Conservation (phyloP, 2,113 vertebrate genomes). For the Picathartes gymnocephalus region DNA sequence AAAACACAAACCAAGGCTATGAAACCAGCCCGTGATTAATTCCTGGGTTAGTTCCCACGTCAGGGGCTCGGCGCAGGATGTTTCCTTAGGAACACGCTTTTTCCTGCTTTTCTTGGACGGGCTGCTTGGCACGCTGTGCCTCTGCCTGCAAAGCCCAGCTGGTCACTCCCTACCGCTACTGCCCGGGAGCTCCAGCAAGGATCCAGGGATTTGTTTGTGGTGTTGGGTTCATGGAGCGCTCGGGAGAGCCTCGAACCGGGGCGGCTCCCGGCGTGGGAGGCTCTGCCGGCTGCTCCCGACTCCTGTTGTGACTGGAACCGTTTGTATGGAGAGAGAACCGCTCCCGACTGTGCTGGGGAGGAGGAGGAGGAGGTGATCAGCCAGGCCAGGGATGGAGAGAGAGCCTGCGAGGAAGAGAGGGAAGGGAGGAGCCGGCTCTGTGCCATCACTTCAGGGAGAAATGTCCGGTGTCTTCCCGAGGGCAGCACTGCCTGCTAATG, state of each 20-base stretch:
- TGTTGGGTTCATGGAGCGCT: neutral
- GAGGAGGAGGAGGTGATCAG: neutral
- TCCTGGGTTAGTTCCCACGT: neutral
- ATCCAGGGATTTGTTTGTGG: rapidly evolving
- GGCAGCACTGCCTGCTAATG: neutral
- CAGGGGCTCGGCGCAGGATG: neutral
- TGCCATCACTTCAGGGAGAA: neutral
- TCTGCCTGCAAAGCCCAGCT: neutral
- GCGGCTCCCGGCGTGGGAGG: neutral
- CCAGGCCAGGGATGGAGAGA: neutral
- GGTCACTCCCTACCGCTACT: neutral
- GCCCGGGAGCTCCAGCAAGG: neutral
- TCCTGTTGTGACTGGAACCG: neutral
- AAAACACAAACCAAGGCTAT: rapidly evolving
- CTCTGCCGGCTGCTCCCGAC: neutral
- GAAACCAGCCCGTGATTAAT: neutral
- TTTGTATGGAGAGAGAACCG: neutral
- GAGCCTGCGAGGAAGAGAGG: neutral
- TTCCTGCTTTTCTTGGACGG: neutral
- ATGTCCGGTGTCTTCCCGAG: rapidly evolving
- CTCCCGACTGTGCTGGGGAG: neutral
- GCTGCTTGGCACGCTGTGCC: neutral
- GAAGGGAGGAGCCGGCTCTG: neutral
- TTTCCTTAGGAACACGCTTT: slow-evolving; percentile 42
- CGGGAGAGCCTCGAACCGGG: neutral